Evolutionary conservation across 2,888 invertebrate species (phyloP), one percentile per base, ranked within the genome.

Genomic region (Nymphalis urticae): DNA sequence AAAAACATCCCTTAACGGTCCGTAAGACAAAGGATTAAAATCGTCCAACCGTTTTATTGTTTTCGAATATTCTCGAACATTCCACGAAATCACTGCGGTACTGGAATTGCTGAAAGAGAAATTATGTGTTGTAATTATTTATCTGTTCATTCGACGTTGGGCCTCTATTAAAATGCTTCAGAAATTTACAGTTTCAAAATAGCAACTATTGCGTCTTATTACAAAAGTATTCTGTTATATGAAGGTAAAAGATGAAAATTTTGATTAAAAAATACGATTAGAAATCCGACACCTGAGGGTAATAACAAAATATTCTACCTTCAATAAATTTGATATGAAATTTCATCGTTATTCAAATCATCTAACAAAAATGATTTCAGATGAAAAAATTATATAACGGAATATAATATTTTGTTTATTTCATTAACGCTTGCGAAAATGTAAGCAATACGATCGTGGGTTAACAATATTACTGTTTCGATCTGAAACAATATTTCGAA

Each of bases 21-120:
- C 77, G 75, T 72, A 76, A 81, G 82, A 85, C 82, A 85, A 77
- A 81, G 84, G 87, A 86, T 87, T 85, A 85, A 82, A 85, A 79
- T 79, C 84, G 81, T 75, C 82, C 80, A 79, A 82, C 80, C 87
- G 82, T 86, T 88, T 87, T 86, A 88, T 88, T 86, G 87, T 87
- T 86, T 87, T 83, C 81, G 81, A 81, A 83, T 83, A 85, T 83
- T 78, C 79, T 74, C 50, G 61, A 70, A 76, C 73, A 71, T 75
- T 73, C 67, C 64, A 58, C 64, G 65, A 61, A 65, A 59, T 66
- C 66, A 66, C 65, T 61, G 36, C 47, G 48, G 48, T 48, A 48
- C 60, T 62, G 51, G 63, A 60, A 56, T 60, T 48, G 61, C 21
- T 16, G 24, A 47, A 58, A 58, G 27, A n/a, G 19, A 24, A 51